Evolutionary conservation across 2,888 invertebrate species (phyloP).

Genomic region (Hoplodrina blanda): DNA sequence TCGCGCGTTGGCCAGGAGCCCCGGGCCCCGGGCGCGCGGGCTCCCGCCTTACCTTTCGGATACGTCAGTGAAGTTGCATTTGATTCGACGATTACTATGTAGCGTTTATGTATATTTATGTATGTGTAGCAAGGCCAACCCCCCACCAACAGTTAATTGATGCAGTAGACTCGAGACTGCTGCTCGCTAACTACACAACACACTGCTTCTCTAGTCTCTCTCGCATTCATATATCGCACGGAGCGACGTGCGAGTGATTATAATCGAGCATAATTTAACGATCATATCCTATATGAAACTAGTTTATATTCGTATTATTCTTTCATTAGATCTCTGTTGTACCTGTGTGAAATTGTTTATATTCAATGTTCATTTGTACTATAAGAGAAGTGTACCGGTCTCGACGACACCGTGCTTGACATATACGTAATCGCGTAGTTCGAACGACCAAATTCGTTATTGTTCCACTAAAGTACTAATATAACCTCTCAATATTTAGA

Average conservation of each 20-base stretch:
- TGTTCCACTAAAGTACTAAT: slow-evolving; percentile 79
- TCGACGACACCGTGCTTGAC: slow-evolving; percentile 80
- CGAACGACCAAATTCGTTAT: slow-evolving; percentile 82
- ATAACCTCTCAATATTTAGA: slow-evolving; percentile 81
- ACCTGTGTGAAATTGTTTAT: slow-evolving; percentile 89
- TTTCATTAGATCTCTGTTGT: slow-evolving; percentile 91
- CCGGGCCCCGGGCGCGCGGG: slow-evolving; percentile 44
- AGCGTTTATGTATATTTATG: slow-evolving; percentile 75
- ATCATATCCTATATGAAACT: slow-evolving; percentile 88
- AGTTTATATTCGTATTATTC: slow-evolving; percentile 90
- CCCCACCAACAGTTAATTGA: slow-evolving; percentile 89
- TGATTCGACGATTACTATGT: slow-evolving; percentile 72
- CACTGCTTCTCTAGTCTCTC: slow-evolving; percentile 89
- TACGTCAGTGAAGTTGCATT: slow-evolving; percentile 78
- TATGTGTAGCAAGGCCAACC: slow-evolving; percentile 80
- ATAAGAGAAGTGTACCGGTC: slow-evolving; percentile 82
- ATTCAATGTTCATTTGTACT: slow-evolving; percentile 86
- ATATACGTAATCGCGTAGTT: slow-evolving; percentile 84
- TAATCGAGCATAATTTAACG: slow-evolving; percentile 89
- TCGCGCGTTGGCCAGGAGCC: slow-evolving; percentile 35
- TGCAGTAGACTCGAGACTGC: slow-evolving; percentile 88
- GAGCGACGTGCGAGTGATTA: slow-evolving; percentile 79
- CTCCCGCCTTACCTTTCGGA: slow-evolving; percentile 59
- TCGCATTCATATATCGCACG: slow-evolving; percentile 85
- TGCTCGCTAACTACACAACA: slow-evolving; percentile 84